These are phyloP conservation scores for Lasioglossum albipes DNA, from an alignment of 1,140 invertebrate genomes.

Conservation along the genomic window DNA sequence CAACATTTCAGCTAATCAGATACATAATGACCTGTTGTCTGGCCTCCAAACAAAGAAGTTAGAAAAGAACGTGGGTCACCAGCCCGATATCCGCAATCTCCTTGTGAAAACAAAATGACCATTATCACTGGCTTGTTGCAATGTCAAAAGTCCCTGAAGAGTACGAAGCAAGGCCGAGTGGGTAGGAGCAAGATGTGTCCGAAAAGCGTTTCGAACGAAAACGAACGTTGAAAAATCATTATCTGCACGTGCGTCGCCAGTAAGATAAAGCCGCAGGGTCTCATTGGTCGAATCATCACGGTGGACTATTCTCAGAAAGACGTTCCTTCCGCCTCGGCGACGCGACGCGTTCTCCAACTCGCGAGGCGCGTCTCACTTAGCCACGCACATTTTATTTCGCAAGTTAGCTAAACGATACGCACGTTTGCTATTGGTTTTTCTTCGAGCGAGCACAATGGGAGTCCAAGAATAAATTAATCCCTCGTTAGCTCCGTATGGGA, in stretches of 20 bases:
- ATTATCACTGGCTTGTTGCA: constrained; percentile 9
- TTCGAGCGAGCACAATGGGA: too few relatives aligned
- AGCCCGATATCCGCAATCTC: constrained; percentile 2
- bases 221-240: constrained; percentile 31
- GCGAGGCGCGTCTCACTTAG: constrained; percentile 4
- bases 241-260: constrained; percentile 37
- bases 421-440: too few relatives aligned
- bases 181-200: not conserved
- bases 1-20: too few relatives aligned
- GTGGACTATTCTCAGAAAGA: constrained; percentile 8
- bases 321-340: constrained; percentile 19
- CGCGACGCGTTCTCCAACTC: constrained; percentile 25
- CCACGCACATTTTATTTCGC: constrained; percentile 5
- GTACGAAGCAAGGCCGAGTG: not conserved
- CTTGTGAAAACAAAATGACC: constrained; percentile 12
- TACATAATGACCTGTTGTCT: too few relatives aligned
- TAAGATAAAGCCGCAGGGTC: constrained; percentile 38
- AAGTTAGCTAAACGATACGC: not conserved
- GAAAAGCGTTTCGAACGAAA: constrained; percentile 2
- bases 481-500: not conserved
- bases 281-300: constrained; percentile 32
- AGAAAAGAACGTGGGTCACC: not conserved
- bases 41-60: too few relatives aligned
- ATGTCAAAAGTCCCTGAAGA: not conserved
- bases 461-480: not conserved